Conservation (phyloP, 2,113 vertebrate species). For the Channa maculata region DNA sequence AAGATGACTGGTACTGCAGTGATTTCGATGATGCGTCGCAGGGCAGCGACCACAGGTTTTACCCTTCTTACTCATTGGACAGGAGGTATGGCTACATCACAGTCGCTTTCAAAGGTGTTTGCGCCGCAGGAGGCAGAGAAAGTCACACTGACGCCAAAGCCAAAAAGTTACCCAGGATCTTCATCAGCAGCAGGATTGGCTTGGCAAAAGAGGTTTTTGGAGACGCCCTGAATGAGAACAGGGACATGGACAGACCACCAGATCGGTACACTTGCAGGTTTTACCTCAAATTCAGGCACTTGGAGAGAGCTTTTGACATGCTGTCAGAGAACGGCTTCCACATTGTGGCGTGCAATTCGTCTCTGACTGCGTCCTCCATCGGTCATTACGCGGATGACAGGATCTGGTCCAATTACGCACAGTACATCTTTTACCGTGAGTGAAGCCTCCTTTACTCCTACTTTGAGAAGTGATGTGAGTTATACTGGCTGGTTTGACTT, state of each 20-base stretch:
- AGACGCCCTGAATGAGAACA: slow-evolving; percentile 95
- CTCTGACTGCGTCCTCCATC: slow-evolving; percentile 90
- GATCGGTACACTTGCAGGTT: slow-evolving; percentile 97
- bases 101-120: slow-evolving; percentile 89
- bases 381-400: slow-evolving; percentile 93
- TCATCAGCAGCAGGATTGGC: slow-evolving; percentile 95
- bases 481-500: slow-evolving; percentile 1
- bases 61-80: slow-evolving; percentile 87
- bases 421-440: slow-evolving; percentile 99
- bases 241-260: slow-evolving; percentile 91
- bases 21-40: slow-evolving; percentile 94
- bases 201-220: slow-evolving; percentile 97
- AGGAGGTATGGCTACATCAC: slow-evolving; percentile 96
- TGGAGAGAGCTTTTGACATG: slow-evolving; percentile 98
- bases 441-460: slow-evolving; percentile 68
- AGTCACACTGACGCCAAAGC: slow-evolving; percentile 90
- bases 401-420: slow-evolving; percentile 97
- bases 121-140: slow-evolving; percentile 86
- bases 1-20: slow-evolving; percentile 90
- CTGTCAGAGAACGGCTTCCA: slow-evolving; percentile 98
- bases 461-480: background rate
- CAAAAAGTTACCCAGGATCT: slow-evolving; percentile 93
- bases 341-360: slow-evolving; percentile 97
- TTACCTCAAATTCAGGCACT: slow-evolving; percentile 94
- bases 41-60: slow-evolving; percentile 91